A percentile compares a stretch with the other conserved stretches of the same genome.
Evolutionary conservation across 2,797 vertebrate species (phyloP).

Genomic region (Pseudomugil gertrudae): DNA sequence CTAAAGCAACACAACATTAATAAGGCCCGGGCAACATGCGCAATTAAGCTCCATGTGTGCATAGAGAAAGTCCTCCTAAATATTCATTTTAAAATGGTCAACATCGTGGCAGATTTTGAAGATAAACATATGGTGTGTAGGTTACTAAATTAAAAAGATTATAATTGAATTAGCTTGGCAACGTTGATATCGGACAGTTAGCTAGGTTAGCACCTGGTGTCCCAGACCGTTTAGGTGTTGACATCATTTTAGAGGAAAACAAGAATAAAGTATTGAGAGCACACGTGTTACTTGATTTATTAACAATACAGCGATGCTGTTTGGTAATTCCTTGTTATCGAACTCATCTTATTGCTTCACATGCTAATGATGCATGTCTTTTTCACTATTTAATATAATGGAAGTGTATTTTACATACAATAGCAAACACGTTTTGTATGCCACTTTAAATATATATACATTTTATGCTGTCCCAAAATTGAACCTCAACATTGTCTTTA

Average conservation of each 20-base stretch:
- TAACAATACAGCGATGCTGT: not conserved
- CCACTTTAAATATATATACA: too few species aligned
- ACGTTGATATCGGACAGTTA: not conserved
- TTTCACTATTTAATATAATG: too few species aligned
- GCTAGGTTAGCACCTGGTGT: constrained; percentile 23
- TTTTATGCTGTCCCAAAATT: not conserved
- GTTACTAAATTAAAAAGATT: not conserved
- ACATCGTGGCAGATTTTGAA: fast-evolving
- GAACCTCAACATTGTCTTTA: not conserved
- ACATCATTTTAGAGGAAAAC: not conserved
- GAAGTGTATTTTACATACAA: too few species aligned
- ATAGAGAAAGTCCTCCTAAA: constrained; percentile 17
- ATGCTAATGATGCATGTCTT: not conserved
- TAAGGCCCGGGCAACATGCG: constrained; percentile 35
- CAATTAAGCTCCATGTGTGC: constrained; percentile 17
- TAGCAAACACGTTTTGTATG: too few species aligned
- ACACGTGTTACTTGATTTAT: not conserved
- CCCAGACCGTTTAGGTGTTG: not conserved
- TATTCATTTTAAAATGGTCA: not conserved
- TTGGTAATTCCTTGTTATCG: not conserved
- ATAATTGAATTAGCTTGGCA: not conserved
- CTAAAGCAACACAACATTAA: constrained; percentile 15
- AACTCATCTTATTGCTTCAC: not conserved
- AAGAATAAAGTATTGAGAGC: not conserved
- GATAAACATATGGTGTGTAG: too few species aligned